Evolutionary conservation across 2,113 vertebrate species (phyloP).

Genomic region (Aspiorhynchus laticeps): DNA sequence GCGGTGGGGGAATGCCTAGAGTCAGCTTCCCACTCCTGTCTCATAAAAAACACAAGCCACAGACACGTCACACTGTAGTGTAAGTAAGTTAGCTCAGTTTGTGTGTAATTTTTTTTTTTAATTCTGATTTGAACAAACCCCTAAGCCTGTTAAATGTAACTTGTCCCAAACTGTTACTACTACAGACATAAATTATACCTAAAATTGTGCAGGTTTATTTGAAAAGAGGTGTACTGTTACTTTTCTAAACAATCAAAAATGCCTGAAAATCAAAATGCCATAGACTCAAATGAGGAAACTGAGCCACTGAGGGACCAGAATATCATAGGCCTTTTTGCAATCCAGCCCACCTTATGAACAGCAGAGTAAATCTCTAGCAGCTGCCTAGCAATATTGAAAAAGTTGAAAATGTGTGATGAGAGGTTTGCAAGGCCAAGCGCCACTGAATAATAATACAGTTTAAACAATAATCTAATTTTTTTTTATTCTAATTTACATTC

Average conservation of each 20-base stretch:
- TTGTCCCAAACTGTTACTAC: background rate
- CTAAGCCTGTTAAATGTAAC: background rate
- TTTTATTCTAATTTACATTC: too few relatives aligned
- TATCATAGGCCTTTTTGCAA: background rate
- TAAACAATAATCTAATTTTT: too few relatives aligned
- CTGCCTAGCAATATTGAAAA: too few relatives aligned
- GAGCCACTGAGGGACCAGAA: background rate
- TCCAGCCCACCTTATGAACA: background rate
- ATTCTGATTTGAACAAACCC: background rate
- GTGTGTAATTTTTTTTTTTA: background rate
- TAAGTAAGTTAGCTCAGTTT: background rate
- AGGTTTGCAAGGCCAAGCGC: too few relatives aligned
- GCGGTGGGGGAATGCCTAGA: constrained; percentile 13
- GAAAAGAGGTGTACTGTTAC: background rate
- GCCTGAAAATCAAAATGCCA: background rate
- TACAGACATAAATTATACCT: background rate
- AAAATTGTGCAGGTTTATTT: background rate
- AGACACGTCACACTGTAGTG: background rate
- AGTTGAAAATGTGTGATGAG: too few relatives aligned
- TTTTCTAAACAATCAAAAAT: background rate
- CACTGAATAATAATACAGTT: too few relatives aligned
- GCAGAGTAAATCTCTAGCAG: too few relatives aligned
- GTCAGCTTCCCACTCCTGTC: background rate
- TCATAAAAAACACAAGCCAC: background rate
- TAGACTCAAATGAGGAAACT: background rate